phyloP scores from a whole-genome alignment of 2,888 invertebrate species.

The Brachycybe producta region DNA sequence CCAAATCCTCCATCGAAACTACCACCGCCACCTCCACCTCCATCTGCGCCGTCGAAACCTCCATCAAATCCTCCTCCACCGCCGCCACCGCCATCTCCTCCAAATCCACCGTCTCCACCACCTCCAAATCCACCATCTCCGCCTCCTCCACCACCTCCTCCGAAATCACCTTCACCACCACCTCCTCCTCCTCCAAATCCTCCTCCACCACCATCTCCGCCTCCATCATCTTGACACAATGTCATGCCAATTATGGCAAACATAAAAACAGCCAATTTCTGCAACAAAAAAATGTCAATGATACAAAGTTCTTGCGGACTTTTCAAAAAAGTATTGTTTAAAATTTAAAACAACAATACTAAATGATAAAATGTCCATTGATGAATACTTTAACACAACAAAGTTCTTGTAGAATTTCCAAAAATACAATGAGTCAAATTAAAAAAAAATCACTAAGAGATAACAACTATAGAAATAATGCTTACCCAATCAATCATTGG shows the following conservation, averaged over 20 bases:
- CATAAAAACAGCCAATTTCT: conserved; percentile 9
- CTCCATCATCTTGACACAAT: conserved; percentile 13
- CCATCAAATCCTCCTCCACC: conserved; percentile 9
- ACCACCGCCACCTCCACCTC: conserved; percentile 6
- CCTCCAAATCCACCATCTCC: conserved; percentile 1
- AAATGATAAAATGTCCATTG: no score
- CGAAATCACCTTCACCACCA: conserved; percentile 5
- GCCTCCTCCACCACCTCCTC: conserved; percentile 1
- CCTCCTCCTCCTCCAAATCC: conserved; percentile 9
- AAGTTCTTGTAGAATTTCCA: no score
- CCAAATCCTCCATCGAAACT: not conserved
- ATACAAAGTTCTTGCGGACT: not conserved
- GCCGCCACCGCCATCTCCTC: conserved; percentile 4
- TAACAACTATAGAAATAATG: no score
- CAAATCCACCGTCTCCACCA: not conserved
- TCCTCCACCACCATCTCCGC: conserved; percentile 11
- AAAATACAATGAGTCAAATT: no score
- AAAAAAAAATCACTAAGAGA: no score
- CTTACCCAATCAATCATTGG: no score
- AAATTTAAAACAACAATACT: not conserved
- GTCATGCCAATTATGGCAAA: conserved; percentile 11
- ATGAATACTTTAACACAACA: no score
- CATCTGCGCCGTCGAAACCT: conserved; percentile 5
- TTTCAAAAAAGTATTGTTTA: not conserved
- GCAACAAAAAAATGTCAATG: not conserved